A percentile compares a stretch with the other conserved stretches of the same genome.
phyloP scores from a whole-genome alignment of 1,140 invertebrate species.

The Heterodera schachtii region DNA sequence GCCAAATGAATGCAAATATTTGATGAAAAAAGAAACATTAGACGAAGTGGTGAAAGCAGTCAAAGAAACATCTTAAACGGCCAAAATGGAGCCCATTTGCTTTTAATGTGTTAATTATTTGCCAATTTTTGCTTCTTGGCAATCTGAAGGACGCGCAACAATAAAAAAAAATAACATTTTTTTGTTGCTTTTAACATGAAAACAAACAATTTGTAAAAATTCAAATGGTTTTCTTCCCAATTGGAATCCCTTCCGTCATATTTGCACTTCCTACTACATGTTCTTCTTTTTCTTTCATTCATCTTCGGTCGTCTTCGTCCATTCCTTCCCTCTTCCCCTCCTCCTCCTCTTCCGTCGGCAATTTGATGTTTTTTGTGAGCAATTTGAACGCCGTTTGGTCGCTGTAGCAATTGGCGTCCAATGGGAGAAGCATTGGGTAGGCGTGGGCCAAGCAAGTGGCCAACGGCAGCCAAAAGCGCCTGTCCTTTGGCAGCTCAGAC shows the following conservation, averaged over 20 bases:
- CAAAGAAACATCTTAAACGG: neutral
- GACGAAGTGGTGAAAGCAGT: constrained; percentile 18
- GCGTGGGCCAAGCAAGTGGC: constrained; percentile 56
- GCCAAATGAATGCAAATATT: constrained; percentile 19
- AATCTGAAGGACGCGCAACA: no score
- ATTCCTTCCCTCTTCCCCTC: neutral
- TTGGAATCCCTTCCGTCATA: no score
- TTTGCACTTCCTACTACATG: no score
- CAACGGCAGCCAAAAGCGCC: constrained; percentile 55
- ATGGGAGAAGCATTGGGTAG: constrained; percentile 54
- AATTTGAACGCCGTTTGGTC: constrained; percentile 52
- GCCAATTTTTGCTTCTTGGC: no score
- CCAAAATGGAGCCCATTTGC: no score
- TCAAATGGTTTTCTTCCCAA: no score
- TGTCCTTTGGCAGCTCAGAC: constrained; percentile 36
- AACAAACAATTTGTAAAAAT: no score
- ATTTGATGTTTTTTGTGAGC: constrained; percentile 46
- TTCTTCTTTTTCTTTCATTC: neutral
- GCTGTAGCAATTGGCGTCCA: constrained; percentile 50
- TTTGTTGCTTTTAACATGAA: no score
- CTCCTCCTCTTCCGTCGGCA: neutral
- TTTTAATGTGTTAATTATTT: no score
- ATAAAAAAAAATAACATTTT: no score
- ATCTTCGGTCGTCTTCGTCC: no score
- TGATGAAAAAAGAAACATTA: constrained; percentile 18